Conservation (phyloP, 2,797 vertebrate species). For the Syngnathus acus region DNA sequence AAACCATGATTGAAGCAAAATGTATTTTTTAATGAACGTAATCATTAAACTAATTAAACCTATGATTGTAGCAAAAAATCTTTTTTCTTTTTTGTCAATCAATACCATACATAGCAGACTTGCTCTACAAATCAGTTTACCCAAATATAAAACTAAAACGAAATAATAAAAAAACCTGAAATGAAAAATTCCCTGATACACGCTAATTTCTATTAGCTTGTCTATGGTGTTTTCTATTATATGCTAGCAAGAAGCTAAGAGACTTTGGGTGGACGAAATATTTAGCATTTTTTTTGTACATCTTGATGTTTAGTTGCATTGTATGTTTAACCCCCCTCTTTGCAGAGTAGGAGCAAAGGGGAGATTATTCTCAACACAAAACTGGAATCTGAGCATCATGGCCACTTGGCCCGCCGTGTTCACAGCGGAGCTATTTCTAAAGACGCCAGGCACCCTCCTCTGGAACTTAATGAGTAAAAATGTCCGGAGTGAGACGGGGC, state of each 20-base stretch:
- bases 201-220: too few relatives aligned
- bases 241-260: not conserved
- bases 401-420: constrained; percentile 39
- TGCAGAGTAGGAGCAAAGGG: not conserved
- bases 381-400: constrained; percentile 7
- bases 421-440: constrained; percentile 34
- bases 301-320: not conserved
- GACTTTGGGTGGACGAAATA: not conserved
- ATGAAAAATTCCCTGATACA: too few relatives aligned
- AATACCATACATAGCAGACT: too few relatives aligned
- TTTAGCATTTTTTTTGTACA: not conserved
- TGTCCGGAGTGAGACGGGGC: constrained; percentile 54
- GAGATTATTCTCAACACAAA: not conserved
- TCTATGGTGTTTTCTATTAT: not conserved
- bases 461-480: constrained; percentile 59
- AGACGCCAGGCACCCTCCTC: constrained; percentile 48
- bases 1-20: too few relatives aligned
- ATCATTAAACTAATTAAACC: too few relatives aligned
- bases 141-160: too few relatives aligned
- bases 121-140: too few relatives aligned
- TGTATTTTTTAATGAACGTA: too few relatives aligned
- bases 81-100: too few relatives aligned
- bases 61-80: too few relatives aligned
- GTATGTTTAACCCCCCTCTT: not conserved
- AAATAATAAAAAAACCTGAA: too few relatives aligned